These are phyloP conservation scores for Dryas iulia DNA, from an alignment of 1,140 invertebrate genomes.

Conservation along the genomic window DNA sequence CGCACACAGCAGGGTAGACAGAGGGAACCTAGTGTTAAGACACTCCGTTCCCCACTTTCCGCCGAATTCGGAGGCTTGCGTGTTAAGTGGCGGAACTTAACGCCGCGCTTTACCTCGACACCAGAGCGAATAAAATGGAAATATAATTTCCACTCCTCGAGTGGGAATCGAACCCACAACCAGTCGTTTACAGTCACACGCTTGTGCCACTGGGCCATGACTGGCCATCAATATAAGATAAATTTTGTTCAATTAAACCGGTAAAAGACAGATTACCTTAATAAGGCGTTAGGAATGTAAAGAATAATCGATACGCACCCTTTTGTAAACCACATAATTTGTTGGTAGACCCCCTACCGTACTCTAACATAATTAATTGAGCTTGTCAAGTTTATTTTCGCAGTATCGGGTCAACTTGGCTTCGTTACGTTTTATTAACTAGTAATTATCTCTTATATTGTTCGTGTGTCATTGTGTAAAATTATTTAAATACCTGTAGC, in stretches of 20 bases:
- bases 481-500: background rate
- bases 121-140: no score
- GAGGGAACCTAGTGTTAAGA: no score
- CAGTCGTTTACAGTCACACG: no score
- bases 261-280: background rate
- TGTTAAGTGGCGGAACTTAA: no score
- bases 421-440: background rate
- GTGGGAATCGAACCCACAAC: no score
- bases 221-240: no score
- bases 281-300: background rate
- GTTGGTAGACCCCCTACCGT: background rate
- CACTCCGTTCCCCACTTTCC: no score
- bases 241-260: background rate
- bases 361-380: background rate
- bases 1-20: no score
- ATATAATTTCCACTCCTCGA: no score
- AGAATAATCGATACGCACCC: background rate
- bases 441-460: background rate
- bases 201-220: no score
- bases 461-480: background rate
- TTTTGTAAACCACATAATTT: constrained; percentile 1
- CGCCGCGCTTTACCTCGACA: no score
- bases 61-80: no score
- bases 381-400: background rate
- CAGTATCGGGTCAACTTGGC: background rate